Percentiles rank a stretch among this genome's conserved stretches.
Conservation (phyloP, 2,888 invertebrate genomes). For the Biston stratarius region DNA sequence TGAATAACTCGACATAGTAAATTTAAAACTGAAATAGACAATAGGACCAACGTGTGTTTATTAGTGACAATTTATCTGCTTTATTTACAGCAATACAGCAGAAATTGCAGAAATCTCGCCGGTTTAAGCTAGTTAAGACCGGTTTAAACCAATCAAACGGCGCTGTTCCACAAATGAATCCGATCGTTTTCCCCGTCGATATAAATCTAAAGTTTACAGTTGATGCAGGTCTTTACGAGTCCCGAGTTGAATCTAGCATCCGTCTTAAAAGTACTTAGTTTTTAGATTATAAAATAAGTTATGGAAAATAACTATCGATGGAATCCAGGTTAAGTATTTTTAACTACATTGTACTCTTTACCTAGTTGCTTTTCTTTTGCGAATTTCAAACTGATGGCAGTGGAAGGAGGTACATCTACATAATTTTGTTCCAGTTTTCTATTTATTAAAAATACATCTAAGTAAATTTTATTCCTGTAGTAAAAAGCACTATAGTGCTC, state of each 20-base stretch:
- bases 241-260: slow-evolving; percentile 22
- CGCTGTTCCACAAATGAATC: slow-evolving; percentile 35
- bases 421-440: too few relatives aligned
- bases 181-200: slow-evolving; percentile 30
- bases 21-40: slow-evolving; percentile 1
- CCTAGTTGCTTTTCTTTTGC: too few relatives aligned
- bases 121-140: slow-evolving; percentile 13
- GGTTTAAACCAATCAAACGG: slow-evolving; percentile 35
- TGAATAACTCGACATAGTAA: too few relatives aligned
- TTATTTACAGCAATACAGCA: slow-evolving; percentile 26
- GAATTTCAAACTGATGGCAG: too few relatives aligned
- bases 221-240: slow-evolving; percentile 34
- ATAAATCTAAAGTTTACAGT: slow-evolving; percentile 45
- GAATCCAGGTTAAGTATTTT: too few relatives aligned
- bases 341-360: too few relatives aligned
- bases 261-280: slow-evolving; percentile 6
- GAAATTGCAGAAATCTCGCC: slow-evolving; percentile 26
- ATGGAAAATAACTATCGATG: background rate
- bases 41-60: slow-evolving; percentile 2
- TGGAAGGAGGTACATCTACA: too few relatives aligned
- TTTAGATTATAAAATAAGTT: slow-evolving; percentile 5
- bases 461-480: too few relatives aligned
- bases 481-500: too few relatives aligned
- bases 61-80: slow-evolving; percentile 18
- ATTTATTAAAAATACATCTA: too few relatives aligned